Conservation (phyloP, 2,797 vertebrate species). For the Etheostoma nigrum region DNA sequence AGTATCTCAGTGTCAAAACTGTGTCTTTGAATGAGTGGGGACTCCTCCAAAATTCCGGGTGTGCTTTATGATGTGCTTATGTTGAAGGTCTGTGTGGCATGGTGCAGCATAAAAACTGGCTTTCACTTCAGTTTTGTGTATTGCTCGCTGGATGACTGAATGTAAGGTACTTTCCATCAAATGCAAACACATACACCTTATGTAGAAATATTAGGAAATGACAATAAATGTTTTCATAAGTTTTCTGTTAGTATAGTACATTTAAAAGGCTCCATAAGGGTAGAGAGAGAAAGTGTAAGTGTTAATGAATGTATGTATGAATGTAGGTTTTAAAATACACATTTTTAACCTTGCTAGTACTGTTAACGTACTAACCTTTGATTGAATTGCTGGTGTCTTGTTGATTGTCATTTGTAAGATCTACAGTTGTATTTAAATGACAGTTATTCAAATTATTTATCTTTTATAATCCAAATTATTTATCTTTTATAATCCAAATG, state of each 20-base stretch:
- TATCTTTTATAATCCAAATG: not conserved
- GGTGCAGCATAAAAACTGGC: fast-evolving
- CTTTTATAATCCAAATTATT: not conserved
- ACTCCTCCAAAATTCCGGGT: not conserved
- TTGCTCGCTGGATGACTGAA: not conserved
- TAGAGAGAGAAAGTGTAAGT: not conserved
- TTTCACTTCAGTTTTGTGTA: slow-evolving; percentile 49
- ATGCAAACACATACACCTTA: not conserved
- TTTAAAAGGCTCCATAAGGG: not conserved
- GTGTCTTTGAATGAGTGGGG: not conserved
- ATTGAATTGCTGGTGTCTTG: not conserved
- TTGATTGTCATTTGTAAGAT: not conserved
- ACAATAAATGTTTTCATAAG: not conserved
- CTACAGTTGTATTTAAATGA: not conserved
- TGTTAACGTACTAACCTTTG: not conserved
- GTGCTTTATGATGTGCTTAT: not conserved
- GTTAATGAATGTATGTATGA: not conserved
- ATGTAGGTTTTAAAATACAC: not conserved
- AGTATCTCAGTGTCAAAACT: not conserved
- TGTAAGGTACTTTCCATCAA: not conserved
- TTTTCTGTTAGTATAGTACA: not conserved
- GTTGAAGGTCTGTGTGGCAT: no score
- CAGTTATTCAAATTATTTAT: not conserved
- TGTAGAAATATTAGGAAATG: not conserved
- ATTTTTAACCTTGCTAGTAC: not conserved